phyloP scores from a whole-genome alignment of 1,140 invertebrate species.

The Yoshiicerus persimilis region DNA sequence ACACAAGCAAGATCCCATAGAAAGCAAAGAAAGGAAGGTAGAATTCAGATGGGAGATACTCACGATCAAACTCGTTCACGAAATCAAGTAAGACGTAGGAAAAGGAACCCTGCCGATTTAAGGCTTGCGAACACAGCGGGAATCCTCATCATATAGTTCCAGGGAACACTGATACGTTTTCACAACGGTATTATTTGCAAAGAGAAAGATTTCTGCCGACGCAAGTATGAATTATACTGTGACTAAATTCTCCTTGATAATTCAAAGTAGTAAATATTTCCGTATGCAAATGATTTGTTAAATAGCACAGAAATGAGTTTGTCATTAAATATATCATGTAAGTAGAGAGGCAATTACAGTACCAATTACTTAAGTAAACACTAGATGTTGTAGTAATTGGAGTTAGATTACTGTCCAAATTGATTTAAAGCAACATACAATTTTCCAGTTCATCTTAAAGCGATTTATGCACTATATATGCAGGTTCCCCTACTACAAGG shows the following conservation, averaged over 20 bases:
- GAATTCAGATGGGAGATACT: background rate
- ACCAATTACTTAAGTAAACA: too few relatives aligned
- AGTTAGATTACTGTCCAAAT: background rate
- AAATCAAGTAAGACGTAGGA: background rate
- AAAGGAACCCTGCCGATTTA: background rate
- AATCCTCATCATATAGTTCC: background rate
- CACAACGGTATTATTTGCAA: too few relatives aligned
- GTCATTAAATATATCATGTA: too few relatives aligned
- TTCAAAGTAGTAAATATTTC: too few relatives aligned
- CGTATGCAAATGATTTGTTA: too few relatives aligned
- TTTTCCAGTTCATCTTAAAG: background rate
- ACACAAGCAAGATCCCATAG: background rate
- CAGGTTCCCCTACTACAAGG: background rate
- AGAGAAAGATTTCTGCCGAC: too few relatives aligned
- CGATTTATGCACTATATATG: background rate
- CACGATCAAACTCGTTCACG: background rate
- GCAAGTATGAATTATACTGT: too few relatives aligned
- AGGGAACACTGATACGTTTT: background rate
- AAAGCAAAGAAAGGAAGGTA: background rate
- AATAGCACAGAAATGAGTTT: too few relatives aligned
- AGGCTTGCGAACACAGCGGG: background rate
- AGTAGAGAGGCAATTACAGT: too few relatives aligned
- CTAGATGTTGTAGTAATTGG: too few relatives aligned
- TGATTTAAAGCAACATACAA: background rate
- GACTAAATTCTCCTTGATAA: too few relatives aligned